Base-by-base conservation (phyloP, 2,888 invertebrate genomes). In the Amphipyra tragopoginis region DNA sequence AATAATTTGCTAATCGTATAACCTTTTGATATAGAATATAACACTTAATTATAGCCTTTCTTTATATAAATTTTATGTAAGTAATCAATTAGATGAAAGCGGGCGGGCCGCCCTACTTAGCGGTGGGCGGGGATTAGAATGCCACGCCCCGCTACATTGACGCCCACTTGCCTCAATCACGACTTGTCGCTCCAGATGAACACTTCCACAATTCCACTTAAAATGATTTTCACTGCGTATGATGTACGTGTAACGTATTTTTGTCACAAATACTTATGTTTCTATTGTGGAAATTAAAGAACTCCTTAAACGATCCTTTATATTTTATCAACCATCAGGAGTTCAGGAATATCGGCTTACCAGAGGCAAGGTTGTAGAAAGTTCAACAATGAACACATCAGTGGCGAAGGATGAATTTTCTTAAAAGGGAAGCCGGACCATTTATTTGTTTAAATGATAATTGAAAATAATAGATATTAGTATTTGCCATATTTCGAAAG, bases 101-200 rank as follows among this genome's bases (percentile, higher is more conserved):
- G 72, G 77, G 73, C 71, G 65, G 57, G 66, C 61, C 61, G 54
- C 75, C 77, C 65, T 60, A 63, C 48, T 62, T 65, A 48, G 13
- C 45, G 59, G 29, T 45, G 45, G 82, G 82, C 75, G 78, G 67
- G n/a, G 47, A 48, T n/a, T 26, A 0, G 1, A 0, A 14, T 0
- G 44, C 58, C 66, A 72, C 80, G 80, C 82, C 81, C 65, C 36
- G 1, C 49, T 7, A 33, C 6, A 44, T 44, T 49, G 38, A 69
- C 76, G 72, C 82, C 82, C 73, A 81, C 60, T 56, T 53, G 54
- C 57, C 68, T 73, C 77, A 77, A 79, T 75, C 69, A 63, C n/a
- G 53, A 63, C 11, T 56, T 72, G 61, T 65, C 79, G 48, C 45
- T 70, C 39, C 9, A 45, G 36, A 58, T 47, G 77, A 63, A 53